A percentile compares a stretch with the other conserved stretches of the same genome.
phyloP scores from a whole-genome alignment of 30 jellyfish, hydroid and myxozoan species.

The Sanderia malayensis region DNA sequence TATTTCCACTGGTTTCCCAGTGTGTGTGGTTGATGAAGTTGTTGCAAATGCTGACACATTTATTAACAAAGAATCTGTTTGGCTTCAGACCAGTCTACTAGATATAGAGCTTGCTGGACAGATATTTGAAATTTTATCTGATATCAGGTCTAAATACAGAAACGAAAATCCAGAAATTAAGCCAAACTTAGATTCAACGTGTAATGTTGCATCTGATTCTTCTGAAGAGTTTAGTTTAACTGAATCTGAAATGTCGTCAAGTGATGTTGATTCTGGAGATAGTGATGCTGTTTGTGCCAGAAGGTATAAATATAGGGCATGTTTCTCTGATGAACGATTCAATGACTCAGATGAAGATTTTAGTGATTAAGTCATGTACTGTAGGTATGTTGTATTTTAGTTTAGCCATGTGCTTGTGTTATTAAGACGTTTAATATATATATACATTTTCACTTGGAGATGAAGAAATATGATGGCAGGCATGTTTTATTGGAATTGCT shows the following conservation, averaged over 20 bases:
- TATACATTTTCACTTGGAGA: no score
- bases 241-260: background rate
- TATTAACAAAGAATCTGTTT: background rate
- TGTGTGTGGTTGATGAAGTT: background rate
- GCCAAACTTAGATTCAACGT: no score
- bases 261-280: background rate
- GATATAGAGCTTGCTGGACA: background rate
- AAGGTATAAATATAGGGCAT: background rate
- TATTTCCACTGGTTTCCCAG: background rate
- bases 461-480: no score
- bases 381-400: no score
- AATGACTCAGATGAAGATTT: no score
- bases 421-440: no score
- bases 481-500: no score
- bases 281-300: background rate
- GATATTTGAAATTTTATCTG: background rate
- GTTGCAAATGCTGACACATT: background rate
- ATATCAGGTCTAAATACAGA: background rate
- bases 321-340: no score
- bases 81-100: background rate
- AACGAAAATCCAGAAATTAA: background rate
- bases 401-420: no score
- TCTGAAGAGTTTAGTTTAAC: background rate
- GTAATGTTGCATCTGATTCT: no score
- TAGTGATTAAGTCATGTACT: no score